Evolutionary conservation across 2,888 invertebrate genomes (phyloP).

Genomic region (Pterostichus niger): DNA sequence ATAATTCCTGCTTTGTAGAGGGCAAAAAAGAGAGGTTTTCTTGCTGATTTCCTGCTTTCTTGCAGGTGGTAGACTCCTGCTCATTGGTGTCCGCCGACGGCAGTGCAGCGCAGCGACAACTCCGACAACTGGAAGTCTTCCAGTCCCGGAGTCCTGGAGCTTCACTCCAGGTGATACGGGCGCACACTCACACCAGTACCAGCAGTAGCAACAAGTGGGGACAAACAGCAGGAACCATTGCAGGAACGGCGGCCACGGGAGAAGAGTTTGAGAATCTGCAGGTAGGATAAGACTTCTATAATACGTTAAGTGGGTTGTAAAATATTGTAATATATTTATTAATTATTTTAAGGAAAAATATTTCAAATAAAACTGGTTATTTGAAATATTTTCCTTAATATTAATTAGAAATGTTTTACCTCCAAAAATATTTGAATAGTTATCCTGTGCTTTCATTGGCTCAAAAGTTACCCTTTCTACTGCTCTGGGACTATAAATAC

Average conservation of each 20-base stretch:
- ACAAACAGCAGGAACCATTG: constrained; percentile 46
- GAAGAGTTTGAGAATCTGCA: constrained; percentile 75
- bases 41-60: constrained; percentile 57
- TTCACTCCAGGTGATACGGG: constrained; percentile 85
- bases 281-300: constrained; percentile 69
- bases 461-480: too few species aligned
- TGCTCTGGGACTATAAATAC: too few species aligned
- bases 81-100: constrained; percentile 79
- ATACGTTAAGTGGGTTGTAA: too few species aligned
- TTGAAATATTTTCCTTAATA: too few species aligned
- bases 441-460: too few species aligned
- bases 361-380: too few species aligned
- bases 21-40: too few species aligned
- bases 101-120: constrained; percentile 78
- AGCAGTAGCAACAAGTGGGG: constrained; percentile 74
- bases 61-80: constrained; percentile 79
- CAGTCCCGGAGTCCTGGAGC: constrained; percentile 83
- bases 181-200: constrained; percentile 76
- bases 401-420: too few species aligned
- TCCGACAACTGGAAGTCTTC: constrained; percentile 84
- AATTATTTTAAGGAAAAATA: too few species aligned
- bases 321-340: too few species aligned
- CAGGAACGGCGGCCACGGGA: constrained; percentile 26
- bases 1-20: too few species aligned
- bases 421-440: too few species aligned